Evolutionary conservation across 2,113 vertebrate species (phyloP).

Genomic region (Scartelaos histophorus): DNA sequence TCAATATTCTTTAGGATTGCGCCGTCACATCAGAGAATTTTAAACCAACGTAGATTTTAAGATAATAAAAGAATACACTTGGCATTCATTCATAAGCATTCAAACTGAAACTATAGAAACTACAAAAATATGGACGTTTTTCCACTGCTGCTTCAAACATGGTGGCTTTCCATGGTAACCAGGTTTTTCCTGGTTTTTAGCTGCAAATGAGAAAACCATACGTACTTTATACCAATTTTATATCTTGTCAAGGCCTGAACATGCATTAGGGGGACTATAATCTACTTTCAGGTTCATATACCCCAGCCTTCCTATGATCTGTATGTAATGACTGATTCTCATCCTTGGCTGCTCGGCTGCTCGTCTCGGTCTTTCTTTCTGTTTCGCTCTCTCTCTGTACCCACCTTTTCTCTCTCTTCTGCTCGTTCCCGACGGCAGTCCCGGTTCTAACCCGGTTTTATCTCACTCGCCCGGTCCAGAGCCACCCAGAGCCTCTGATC

Average conservation of each 20-base stretch:
- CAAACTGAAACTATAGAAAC: too few relatives aligned
- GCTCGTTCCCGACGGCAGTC: slow-evolving; percentile 26
- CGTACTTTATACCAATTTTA: neutral
- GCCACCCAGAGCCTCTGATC: slow-evolving; percentile 60
- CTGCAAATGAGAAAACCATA: too few relatives aligned
- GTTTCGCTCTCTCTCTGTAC: slow-evolving; percentile 10
- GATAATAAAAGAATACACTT: too few relatives aligned
- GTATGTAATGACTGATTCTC: slow-evolving; percentile 31
- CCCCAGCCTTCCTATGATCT: neutral
- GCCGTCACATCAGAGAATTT: too few relatives aligned
- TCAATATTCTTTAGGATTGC: too few relatives aligned
- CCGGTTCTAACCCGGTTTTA: neutral
- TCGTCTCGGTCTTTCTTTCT: neutral
- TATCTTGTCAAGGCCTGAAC: neutral
- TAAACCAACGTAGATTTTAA: too few relatives aligned
- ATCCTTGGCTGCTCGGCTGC: slow-evolving; percentile 41
- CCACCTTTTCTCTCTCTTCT: slow-evolving; percentile 24
- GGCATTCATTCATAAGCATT: too few relatives aligned
- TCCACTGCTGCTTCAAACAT: too few relatives aligned
- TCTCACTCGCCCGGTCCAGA: slow-evolving; percentile 34
- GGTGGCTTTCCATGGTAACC: too few relatives aligned
- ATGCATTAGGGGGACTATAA: neutral
- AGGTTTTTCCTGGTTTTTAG: too few relatives aligned
- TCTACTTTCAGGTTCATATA: neutral
- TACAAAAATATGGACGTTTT: too few relatives aligned